These are phyloP conservation scores for Patella ulyssiponensis DNA, from an alignment of 2,888 invertebrate genomes.

Conservation along the genomic window DNA sequence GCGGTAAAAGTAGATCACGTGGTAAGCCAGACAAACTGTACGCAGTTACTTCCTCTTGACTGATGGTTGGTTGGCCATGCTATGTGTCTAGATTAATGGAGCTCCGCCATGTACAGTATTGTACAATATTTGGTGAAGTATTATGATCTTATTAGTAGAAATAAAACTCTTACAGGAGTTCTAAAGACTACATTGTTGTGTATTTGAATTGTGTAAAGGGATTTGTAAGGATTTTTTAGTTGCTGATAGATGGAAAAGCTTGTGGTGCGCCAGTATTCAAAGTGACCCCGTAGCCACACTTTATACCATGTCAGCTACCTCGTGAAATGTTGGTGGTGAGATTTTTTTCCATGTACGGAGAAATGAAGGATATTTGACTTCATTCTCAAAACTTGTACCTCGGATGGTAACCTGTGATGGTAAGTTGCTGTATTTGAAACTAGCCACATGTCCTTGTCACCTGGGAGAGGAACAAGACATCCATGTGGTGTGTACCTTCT, in stretches of 20 bases:
- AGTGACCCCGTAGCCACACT: slow-evolving; percentile 8
- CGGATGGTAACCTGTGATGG: too few species aligned
- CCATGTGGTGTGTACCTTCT: neutral
- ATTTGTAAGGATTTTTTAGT: slow-evolving; percentile 3
- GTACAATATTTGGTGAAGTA: too few species aligned
- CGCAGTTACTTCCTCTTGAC: slow-evolving; percentile 30
- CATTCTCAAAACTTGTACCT: too few species aligned
- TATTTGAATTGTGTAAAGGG: neutral
- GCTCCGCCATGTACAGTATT: too few species aligned
- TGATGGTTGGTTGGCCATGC: slow-evolving; percentile 1
- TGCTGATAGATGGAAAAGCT: neutral
- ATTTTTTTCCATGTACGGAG: too few species aligned
- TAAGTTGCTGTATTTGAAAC: too few species aligned
- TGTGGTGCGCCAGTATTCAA: neutral
- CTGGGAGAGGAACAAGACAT: neutral
- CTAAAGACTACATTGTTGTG: too few species aligned
- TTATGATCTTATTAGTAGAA: too few species aligned
- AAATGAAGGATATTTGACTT: too few species aligned
- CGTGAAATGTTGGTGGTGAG: too few species aligned
- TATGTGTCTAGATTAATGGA: neutral
- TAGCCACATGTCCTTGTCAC: too few species aligned
- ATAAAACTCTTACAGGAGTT: too few species aligned
- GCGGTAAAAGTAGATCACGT: slow-evolving; percentile 24
- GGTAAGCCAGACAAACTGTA: slow-evolving; percentile 12
- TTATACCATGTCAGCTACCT: neutral